A percentile compares a stretch with the other conserved stretches of the same genome.
Conservation (phyloP, 2,888 invertebrate genomes). For the Oscheius sp. region DNA sequence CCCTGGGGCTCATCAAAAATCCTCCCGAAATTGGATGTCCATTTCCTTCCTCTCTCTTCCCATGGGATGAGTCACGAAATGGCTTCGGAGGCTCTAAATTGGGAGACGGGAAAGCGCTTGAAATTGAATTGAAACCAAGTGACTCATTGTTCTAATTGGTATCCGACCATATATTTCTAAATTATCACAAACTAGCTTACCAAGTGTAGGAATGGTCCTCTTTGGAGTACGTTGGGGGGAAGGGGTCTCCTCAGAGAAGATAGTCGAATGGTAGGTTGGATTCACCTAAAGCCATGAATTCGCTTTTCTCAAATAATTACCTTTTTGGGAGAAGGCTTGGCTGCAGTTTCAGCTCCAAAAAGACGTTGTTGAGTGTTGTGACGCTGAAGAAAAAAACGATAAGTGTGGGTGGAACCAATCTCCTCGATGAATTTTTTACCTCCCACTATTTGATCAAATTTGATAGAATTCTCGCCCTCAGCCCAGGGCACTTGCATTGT, state of each 20-base stretch:
- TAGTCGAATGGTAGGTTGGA: slow-evolving; percentile 64
- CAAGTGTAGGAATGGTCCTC: slow-evolving; percentile 60
- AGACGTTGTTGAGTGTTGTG: slow-evolving; percentile 66
- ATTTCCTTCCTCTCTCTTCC: background rate
- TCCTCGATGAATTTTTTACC: no score
- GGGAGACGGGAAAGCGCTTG: background rate
- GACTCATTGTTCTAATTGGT: no score
- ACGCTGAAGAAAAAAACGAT: slow-evolving; percentile 41
- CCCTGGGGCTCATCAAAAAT: no score
- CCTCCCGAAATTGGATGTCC: background rate
- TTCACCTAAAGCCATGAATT: slow-evolving; percentile 35
- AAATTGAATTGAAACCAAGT: background rate
- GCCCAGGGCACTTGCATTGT: background rate
- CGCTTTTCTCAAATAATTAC: slow-evolving; percentile 15
- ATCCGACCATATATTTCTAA: background rate
- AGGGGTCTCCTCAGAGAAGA: slow-evolving; percentile 57
- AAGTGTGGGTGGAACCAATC: no score
- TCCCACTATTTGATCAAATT: no score
- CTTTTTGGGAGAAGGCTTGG: slow-evolving; percentile 58
- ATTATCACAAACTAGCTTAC: slow-evolving; percentile 42
- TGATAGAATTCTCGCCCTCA: no score
- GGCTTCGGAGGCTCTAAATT: background rate
- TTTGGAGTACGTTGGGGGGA: slow-evolving; percentile 66
- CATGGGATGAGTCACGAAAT: slow-evolving; percentile 5
- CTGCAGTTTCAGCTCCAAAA: slow-evolving; percentile 56